Conservation (phyloP, 1,140 invertebrate genomes). For the Piezodorus guildinii region DNA sequence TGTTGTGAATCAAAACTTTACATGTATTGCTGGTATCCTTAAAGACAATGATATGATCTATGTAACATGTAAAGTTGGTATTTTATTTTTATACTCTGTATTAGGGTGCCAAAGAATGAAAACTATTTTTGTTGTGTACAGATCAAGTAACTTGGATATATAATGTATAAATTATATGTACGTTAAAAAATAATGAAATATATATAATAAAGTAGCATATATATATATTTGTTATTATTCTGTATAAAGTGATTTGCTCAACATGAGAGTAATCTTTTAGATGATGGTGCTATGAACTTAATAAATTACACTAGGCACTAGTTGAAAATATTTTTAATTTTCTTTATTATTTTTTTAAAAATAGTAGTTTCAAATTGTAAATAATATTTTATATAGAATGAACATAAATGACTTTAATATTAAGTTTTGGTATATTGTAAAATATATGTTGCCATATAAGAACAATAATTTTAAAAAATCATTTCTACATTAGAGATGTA, state of each 20-base stretch:
- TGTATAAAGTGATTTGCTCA: not conserved
- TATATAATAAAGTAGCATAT: not conserved
- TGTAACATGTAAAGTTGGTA: not conserved
- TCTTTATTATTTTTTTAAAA: not conserved
- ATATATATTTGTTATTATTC: not conserved
- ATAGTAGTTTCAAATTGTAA: not conserved
- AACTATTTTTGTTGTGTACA: not conserved
- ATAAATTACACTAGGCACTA: not conserved
- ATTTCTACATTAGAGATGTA: constrained; percentile 9
- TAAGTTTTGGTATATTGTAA: not conserved
- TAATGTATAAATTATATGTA: not conserved
- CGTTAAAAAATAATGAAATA: not conserved
- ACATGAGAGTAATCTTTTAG: not conserved
- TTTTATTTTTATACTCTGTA: not conserved
- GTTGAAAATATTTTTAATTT: not conserved
- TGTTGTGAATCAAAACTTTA: not conserved
- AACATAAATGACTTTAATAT: not conserved
- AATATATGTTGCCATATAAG: not conserved
- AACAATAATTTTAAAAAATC: not conserved
- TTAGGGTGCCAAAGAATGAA: constrained; percentile 7
- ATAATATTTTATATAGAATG: not conserved
- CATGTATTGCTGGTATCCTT: not conserved
- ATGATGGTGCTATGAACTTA: not conserved
- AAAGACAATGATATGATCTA: too few relatives aligned
- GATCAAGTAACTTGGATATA: not conserved